These are phyloP conservation scores for Rhinichthys klamathensis DNA, from an alignment of 2,113 vertebrate species.

Conservation along the genomic window DNA sequence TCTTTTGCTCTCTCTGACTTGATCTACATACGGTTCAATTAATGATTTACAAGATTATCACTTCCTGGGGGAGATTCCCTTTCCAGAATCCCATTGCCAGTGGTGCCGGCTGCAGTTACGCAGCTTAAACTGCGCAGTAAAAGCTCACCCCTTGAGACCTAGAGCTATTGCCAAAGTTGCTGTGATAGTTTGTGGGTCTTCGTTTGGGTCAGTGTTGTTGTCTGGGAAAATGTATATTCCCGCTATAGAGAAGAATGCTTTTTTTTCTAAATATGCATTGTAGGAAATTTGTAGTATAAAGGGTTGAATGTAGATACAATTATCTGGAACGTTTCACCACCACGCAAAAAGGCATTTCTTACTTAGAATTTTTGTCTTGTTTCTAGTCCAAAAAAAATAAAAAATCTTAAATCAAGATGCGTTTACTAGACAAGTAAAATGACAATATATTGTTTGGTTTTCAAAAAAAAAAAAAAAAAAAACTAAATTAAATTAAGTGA, in stretches of 20 bases:
- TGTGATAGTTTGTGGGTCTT: constrained; percentile 2
- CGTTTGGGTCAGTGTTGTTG: neutral
- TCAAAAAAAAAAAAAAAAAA: no score
- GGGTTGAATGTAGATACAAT: neutral
- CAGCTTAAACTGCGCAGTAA: constrained; percentile 19
- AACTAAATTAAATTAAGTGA: no score
- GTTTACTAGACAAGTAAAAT: no score
- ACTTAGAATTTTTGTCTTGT: no score
- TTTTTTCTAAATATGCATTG: neutral
- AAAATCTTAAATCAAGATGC: no score
- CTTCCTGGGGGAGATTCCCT: constrained; percentile 45
- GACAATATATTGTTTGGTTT: no score
- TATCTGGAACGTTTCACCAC: neutral
- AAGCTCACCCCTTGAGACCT: constrained; percentile 1
- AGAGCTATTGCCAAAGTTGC: constrained; percentile 24
- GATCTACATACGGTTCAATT: constrained; percentile 44
- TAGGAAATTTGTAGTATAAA: neutral
- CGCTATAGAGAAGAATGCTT: neutral
- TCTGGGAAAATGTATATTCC: neutral
- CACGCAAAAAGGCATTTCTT: no score
- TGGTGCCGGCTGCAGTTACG: neutral
- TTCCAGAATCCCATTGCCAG: constrained; percentile 44
- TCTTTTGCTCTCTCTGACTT: constrained; percentile 23
- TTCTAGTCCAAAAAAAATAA: no score
- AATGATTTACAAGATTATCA: constrained; percentile 48